Evolutionary conservation across 2,888 invertebrate genomes (phyloP).

Genomic region (Drosophila koepferae): DNA sequence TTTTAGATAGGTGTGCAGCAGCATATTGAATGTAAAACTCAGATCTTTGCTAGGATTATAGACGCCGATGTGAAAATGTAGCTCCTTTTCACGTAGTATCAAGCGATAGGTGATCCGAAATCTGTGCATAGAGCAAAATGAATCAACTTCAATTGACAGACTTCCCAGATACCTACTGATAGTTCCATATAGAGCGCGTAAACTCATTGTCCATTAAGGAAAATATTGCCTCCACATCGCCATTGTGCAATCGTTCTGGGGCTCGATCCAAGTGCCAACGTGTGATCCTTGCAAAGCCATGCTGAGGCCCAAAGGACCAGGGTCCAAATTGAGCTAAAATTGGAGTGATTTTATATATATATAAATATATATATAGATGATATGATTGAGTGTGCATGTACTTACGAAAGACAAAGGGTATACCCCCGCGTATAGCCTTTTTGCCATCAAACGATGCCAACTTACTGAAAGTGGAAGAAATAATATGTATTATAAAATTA

Average conservation of each 20-base stretch:
- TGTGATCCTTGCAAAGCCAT: conserved; percentile 97
- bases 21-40: conserved; percentile 95
- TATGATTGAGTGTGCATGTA: conserved; percentile 69
- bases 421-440: conserved; percentile 97
- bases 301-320: conserved; percentile 97
- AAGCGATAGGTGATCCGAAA: conserved; percentile 97
- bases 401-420: conserved; percentile 99
- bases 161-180: conserved; percentile 88
- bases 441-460: conserved; percentile 98
- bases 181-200: conserved; percentile 97
- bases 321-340: conserved; percentile 95
- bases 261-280: conserved; percentile 96
- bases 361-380: neutral
- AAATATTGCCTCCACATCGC: conserved; percentile 96
- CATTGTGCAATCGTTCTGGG: conserved; percentile 94
- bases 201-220: conserved; percentile 96
- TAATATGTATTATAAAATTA: neutral
- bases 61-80: conserved; percentile 96
- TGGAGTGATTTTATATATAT: neutral
- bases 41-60: conserved; percentile 97
- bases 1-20: conserved; percentile 98
- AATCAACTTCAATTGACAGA: neutral
- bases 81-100: conserved; percentile 94
- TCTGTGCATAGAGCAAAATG: conserved; percentile 85
- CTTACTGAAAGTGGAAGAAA: conserved; percentile 89